Evolutionary conservation across 2,888 invertebrate genomes (phyloP).

Genomic region (Ctenicera cuprea): DNA sequence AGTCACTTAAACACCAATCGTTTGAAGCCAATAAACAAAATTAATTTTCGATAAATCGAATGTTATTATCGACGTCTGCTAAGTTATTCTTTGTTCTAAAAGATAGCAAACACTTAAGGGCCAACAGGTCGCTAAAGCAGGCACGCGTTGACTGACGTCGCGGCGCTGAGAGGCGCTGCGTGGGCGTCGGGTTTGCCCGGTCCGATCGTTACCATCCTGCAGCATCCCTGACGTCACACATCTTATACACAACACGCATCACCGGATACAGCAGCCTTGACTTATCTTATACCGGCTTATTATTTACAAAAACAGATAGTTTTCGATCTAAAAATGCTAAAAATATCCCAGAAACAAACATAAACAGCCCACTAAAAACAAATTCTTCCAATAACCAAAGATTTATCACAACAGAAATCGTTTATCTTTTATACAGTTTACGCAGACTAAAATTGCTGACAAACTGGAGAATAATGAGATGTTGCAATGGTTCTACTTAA

Average conservation of each 20-base stretch:
- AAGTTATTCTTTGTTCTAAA: constrained; percentile 27
- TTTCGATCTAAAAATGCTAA: too few relatives aligned
- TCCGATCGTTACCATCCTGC: constrained; percentile 69
- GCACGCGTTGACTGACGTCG: constrained; percentile 64
- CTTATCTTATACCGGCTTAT: constrained; percentile 18
- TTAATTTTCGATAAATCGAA: background rate
- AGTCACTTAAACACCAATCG: background rate
- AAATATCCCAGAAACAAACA: too few relatives aligned
- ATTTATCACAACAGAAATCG: too few relatives aligned
- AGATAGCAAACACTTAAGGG: constrained; percentile 45
- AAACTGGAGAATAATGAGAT: too few relatives aligned
- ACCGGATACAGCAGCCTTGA: constrained; percentile 47
- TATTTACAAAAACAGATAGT: background rate
- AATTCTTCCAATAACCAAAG: too few relatives aligned
- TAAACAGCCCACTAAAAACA: too few relatives aligned
- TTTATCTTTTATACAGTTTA: too few relatives aligned
- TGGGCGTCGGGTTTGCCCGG: constrained; percentile 64
- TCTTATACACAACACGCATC: constrained; percentile 53
- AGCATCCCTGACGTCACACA: constrained; percentile 69
- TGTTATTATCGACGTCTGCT: background rate
- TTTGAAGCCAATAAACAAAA: background rate
- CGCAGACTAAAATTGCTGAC: too few relatives aligned
- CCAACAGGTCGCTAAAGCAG: constrained; percentile 66
- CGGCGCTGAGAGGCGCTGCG: constrained; percentile 60
- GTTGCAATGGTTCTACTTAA: too few relatives aligned